Evolutionary conservation across 2,888 invertebrate genomes (phyloP).

Genomic region (Catotricha subobsoleta): DNA sequence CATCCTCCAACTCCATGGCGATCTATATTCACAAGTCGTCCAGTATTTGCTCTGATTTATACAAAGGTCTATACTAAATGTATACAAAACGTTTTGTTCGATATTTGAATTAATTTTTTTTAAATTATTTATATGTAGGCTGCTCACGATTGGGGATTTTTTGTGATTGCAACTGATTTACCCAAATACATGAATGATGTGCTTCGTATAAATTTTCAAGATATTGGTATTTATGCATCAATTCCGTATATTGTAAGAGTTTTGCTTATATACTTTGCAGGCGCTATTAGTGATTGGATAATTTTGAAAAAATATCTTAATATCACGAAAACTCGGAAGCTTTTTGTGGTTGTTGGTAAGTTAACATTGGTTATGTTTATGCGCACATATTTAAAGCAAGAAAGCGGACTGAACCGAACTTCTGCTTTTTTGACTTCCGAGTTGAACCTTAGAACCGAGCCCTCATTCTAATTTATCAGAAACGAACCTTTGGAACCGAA

Average conservation of each 20-base stretch:
- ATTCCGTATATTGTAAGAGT: slow-evolving; percentile 44
- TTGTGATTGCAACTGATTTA: slow-evolving; percentile 48
- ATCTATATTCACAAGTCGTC: slow-evolving; percentile 1
- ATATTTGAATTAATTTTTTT: slow-evolving; percentile 27
- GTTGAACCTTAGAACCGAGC: no score
- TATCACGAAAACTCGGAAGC: slow-evolving; percentile 35
- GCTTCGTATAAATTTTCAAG: slow-evolving; percentile 37
- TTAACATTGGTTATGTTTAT: neutral
- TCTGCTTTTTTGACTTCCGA: neutral
- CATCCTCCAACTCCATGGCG: slow-evolving; percentile 22
- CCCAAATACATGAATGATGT: slow-evolving; percentile 53
- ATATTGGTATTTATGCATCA: slow-evolving; percentile 43
- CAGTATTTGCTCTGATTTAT: slow-evolving; percentile 22
- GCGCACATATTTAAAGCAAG: neutral
- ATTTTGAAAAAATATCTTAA: slow-evolving; percentile 35
- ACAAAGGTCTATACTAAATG: no score
- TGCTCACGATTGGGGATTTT: slow-evolving; percentile 53
- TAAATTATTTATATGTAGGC: slow-evolving; percentile 25
- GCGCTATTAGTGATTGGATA: slow-evolving; percentile 42
- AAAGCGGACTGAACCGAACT: neutral
- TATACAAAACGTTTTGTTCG: no score
- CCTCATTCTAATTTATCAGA: no score
- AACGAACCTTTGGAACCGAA: no score
- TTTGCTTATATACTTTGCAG: no score
- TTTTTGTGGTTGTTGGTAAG: slow-evolving; percentile 43